These are phyloP conservation scores for Hypsibius dujardini DNA, from an alignment of 1,140 invertebrate species.

Conservation along the genomic window DNA sequence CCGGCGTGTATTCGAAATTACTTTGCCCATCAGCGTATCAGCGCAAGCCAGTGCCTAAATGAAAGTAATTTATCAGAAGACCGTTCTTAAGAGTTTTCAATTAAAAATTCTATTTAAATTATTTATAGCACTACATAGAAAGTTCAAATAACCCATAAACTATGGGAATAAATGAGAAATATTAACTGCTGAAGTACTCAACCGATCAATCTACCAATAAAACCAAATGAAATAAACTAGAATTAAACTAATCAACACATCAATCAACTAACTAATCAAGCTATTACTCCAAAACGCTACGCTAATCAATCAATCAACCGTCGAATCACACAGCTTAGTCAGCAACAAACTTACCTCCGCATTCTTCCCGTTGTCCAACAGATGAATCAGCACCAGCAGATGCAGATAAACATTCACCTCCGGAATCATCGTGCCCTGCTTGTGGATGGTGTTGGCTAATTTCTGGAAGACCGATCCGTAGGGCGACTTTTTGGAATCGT, in stretches of 20 bases:
- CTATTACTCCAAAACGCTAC: too few species aligned
- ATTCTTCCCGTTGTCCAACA: slow-evolving; percentile 62
- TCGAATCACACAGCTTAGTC: not conserved
- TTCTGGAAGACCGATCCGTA: not conserved
- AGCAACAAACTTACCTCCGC: slow-evolving; percentile 22
- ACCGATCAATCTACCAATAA: not conserved
- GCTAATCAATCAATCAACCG: not conserved
- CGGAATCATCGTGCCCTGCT: slow-evolving; percentile 43
- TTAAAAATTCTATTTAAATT: slow-evolving; percentile 4
- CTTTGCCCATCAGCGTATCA: too few species aligned
- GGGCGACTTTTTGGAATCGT: slow-evolving; percentile 1
- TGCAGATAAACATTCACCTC: slow-evolving; percentile 92
- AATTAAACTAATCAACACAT: not conserved
- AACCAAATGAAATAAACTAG: not conserved
- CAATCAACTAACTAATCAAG: too few species aligned
- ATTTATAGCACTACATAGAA: not conserved
- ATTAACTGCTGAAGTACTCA: not conserved
- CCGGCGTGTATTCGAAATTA: not conserved
- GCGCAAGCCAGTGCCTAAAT: too few species aligned
- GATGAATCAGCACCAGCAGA: slow-evolving; percentile 65
- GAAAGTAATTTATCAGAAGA: not conserved
- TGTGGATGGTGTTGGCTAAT: slow-evolving; percentile 9
- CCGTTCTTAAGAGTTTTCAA: not conserved
- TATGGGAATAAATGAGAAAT: not conserved
- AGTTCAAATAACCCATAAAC: not conserved